A percentile compares a stretch with the other conserved stretches of the same genome.
Evolutionary conservation across 2,888 invertebrate species (phyloP).

Genomic region (Parapristionchus giblindavisi): DNA sequence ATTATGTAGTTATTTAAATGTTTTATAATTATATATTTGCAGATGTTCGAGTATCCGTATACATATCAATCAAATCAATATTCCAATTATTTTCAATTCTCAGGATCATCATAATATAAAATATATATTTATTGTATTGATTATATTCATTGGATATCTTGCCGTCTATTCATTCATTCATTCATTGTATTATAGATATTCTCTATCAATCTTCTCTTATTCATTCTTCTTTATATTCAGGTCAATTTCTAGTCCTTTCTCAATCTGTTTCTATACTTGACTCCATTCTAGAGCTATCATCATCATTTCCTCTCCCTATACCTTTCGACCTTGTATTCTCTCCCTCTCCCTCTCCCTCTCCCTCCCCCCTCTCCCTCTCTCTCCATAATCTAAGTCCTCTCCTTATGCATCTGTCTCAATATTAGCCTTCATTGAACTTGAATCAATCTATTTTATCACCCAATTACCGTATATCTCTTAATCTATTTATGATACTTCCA

Average conservation of each 20-base stretch:
- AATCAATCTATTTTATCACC: not conserved
- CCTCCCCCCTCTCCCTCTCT: not conserved
- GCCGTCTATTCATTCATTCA: not conserved
- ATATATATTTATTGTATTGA: not conserved
- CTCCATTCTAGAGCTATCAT: not conserved
- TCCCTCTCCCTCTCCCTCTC: not conserved
- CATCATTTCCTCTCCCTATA: not conserved
- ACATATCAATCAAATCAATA: not conserved
- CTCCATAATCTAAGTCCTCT: not conserved
- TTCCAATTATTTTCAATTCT: conserved; percentile 18
- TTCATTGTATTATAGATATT: too few species aligned
- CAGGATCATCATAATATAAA: not conserved
- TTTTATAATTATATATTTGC: not conserved
- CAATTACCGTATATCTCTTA: not conserved
- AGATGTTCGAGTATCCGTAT: conserved; percentile 14
- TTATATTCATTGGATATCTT: not conserved
- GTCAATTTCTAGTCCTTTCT: too few species aligned
- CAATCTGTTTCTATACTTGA: not conserved
- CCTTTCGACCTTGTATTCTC: conserved; percentile 5
- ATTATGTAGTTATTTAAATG: not conserved
- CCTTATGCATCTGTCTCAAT: not conserved
- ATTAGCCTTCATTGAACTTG: not conserved
- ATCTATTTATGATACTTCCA: not conserved
- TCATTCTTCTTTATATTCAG: too few species aligned
- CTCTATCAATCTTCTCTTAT: too few species aligned